Evolutionary conservation across 2,113 vertebrate genomes (phyloP).

Genomic region (Potamarius usumacintae): DNA sequence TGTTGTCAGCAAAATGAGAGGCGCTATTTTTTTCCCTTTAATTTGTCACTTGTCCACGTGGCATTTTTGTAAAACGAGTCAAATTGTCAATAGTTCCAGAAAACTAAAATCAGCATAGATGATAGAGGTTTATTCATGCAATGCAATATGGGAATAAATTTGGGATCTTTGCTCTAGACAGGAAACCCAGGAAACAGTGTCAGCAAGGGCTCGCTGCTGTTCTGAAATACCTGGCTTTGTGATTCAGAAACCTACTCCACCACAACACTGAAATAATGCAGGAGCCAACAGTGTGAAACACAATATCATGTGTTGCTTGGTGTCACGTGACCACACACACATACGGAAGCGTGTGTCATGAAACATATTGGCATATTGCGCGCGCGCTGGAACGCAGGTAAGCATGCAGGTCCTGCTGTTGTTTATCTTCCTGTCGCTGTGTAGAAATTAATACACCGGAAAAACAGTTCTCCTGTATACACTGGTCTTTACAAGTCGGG

Average conservation of each 20-base stretch:
- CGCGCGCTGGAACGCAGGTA: neutral
- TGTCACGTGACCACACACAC: conserved; percentile 16
- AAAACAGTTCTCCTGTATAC: neutral
- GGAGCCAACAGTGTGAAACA: neutral
- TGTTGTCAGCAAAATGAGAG: neutral
- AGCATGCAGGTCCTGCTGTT: neutral
- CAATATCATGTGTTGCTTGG: neutral
- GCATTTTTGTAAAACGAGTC: neutral
- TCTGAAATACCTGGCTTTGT: neutral
- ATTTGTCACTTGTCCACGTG: neutral
- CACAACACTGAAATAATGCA: too few species aligned
- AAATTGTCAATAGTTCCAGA: neutral
- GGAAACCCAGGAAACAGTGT: neutral
- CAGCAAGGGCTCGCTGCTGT: neutral
- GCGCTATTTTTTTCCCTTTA: neutral
- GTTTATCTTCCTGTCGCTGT: too few species aligned
- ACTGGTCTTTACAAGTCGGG: neutral
- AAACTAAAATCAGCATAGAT: neutral
- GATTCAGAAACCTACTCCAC: too few species aligned
- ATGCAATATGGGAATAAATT: neutral
- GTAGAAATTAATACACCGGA: neutral
- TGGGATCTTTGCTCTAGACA: neutral
- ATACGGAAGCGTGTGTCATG: conserved; percentile 16
- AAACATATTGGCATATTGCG: neutral
- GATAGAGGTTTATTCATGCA: neutral